Base-by-base conservation (phyloP, 2,797 vertebrate genomes). In the Anniella stebbinsi region DNA sequence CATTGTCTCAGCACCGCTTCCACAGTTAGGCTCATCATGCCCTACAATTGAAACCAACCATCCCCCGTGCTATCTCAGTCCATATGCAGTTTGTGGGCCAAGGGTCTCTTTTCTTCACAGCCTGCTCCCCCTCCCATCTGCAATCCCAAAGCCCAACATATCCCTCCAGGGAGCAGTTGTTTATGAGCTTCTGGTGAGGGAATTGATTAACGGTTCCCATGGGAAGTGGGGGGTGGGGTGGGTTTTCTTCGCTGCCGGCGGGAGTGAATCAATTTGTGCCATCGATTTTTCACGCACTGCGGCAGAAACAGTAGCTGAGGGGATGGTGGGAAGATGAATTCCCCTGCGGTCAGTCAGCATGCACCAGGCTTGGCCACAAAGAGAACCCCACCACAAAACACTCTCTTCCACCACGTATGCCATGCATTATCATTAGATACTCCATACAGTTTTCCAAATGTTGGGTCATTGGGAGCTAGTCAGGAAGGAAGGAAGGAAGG, bases 221-320 rank as follows among this genome's bases (percentile, higher is more conserved):
- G 77, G 94, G 89, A 80, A 80, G 92, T 92, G 87, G 80, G 86
- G 86, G 54, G 83, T 67, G 30, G 89, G 54, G 36, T 86, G 38
- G 33, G 76, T 25, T 54, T 67, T 78, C 77, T 95, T 92, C 82
- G 38, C 90, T 87, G 93, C 90, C 93, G 84, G 80, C 69, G 17
- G 25, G n/a, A 87, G 89, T 88, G 94, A 90, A 95, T 96, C 96
- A 93, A 91, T 95, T 96, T 96, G 95, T 91, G 70, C 96, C 93
- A 97, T 97, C 85, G 96, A 97, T 97, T 97, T 96, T 96, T 97
- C 96, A 97, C 93, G 92, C 94, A 91, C 94, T 94, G 95, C 96
- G 88, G 95, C 94, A 94, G 91, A 95, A 94, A 91, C 2, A 45
- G 92, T 92, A 90, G 88, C 86, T 78, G 94, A 92, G 90, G 87